Evolutionary conservation across 1,140 invertebrate species (phyloP).

Genomic region (Orchestia grillus): DNA sequence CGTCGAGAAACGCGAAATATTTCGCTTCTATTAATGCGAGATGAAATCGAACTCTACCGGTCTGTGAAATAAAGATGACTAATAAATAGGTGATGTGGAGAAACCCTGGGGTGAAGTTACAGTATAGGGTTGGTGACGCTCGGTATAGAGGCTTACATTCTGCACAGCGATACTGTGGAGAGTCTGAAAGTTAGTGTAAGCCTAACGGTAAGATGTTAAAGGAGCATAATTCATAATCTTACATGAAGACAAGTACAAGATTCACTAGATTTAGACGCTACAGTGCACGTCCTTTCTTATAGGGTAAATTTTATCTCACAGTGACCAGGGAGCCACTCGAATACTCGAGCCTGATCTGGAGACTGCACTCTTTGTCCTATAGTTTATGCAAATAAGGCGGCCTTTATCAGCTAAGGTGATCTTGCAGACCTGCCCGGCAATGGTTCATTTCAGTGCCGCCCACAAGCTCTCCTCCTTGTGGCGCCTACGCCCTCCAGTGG

Average conservation of each 20-base stretch:
- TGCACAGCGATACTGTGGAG: not conserved
- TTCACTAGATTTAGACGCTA: not conserved
- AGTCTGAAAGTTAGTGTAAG: too few species aligned
- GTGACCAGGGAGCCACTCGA: not conserved
- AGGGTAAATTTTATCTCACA: not conserved
- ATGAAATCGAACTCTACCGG: too few species aligned
- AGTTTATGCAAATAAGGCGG: constrained; percentile 50
- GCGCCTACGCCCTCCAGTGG: constrained; percentile 9
- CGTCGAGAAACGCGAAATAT: too few species aligned
- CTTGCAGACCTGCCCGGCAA: not conserved
- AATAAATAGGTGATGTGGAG: too few species aligned
- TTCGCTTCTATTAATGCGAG: too few species aligned
- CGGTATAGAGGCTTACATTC: not conserved
- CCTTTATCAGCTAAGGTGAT: constrained; percentile 41
- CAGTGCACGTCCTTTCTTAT: not conserved
- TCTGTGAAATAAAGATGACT: too few species aligned
- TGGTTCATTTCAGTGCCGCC: constrained; percentile 38
- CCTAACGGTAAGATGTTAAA: not conserved
- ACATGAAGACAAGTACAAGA: not conserved
- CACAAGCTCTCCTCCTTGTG: constrained; percentile 14
- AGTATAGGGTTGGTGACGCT: not conserved
- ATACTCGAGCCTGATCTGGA: not conserved
- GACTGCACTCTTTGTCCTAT: constrained; percentile 31
- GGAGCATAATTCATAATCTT: not conserved
- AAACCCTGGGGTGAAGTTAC: too few species aligned